Percentiles rank a stretch among this genome's conserved stretches.
Evolutionary conservation across 2,797 vertebrate genomes (phyloP).

Genomic region (Lophotriccus pileatus): DNA sequence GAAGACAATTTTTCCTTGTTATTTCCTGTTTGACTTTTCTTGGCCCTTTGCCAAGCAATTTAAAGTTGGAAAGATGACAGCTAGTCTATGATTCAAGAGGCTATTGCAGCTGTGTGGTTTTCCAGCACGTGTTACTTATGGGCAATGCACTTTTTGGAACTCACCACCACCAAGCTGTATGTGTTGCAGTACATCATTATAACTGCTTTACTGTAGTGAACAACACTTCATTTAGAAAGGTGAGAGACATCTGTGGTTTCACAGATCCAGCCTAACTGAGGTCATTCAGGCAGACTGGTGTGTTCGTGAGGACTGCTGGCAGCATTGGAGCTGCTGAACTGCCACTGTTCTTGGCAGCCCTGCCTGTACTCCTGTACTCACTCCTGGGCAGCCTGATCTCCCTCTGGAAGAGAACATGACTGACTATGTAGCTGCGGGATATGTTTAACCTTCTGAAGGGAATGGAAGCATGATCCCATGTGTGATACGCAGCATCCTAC

Average conservation of each 20-base stretch:
- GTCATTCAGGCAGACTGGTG: neutral
- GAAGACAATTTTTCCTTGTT: neutral
- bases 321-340: neutral
- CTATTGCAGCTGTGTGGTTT: neutral
- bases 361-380: neutral
- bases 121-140: neutral
- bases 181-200: neutral
- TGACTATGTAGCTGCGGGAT: fast-evolving
- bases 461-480: fast-evolving
- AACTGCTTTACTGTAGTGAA: neutral
- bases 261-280: neutral
- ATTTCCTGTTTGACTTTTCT: neutral
- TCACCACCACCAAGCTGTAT: neutral
- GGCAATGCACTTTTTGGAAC: neutral
- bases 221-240: neutral
- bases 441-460: neutral
- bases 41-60: neutral
- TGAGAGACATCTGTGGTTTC: neutral
- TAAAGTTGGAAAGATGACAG: neutral
- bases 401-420: neutral
- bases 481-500: neutral
- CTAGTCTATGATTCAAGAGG: neutral
- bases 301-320: fast-evolving
- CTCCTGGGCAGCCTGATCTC: neutral
- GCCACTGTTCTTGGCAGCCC: neutral